Percentiles rank a stretch among this genome's conserved stretches.
phyloP scores from a whole-genome alignment of 2,113 vertebrate species.

The Stercorarius parasiticus region DNA sequence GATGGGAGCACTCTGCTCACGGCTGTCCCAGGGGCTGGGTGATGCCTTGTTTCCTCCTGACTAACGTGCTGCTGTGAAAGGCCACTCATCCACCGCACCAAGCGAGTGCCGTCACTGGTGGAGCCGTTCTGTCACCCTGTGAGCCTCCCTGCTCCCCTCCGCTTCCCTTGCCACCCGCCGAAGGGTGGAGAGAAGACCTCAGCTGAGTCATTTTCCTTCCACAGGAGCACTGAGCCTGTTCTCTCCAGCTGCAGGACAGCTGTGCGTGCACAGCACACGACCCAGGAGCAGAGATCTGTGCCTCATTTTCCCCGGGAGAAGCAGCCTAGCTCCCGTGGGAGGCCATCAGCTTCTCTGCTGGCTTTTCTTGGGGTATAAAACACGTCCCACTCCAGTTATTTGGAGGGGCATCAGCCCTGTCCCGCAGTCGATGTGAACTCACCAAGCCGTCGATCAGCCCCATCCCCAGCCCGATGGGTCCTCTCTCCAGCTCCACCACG shows the following conservation, averaged over 20 bases:
- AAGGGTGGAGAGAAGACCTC: not conserved
- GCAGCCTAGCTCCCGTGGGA: not conserved
- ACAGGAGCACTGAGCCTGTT: not conserved
- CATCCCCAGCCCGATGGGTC: conserved; percentile 92
- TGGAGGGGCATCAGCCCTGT: not conserved
- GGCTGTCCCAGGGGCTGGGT: not conserved
- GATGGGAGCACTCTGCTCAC: not conserved
- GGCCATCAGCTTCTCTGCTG: not conserved
- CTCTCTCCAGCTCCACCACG: conserved; percentile 92
- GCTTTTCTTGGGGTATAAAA: not conserved
- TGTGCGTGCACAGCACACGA: not conserved
- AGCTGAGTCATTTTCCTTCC: not conserved
- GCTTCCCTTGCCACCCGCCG: not conserved
- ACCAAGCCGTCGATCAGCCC: conserved; percentile 95
- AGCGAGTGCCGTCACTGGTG: not conserved
- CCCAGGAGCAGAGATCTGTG: not conserved
- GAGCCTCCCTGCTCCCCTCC: not conserved
- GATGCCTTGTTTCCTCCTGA: conserved; percentile 21
- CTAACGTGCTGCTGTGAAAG: not conserved
- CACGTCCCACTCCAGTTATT: fast-evolving
- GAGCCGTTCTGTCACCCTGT: not conserved
- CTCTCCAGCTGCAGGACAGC: conserved; percentile 22
- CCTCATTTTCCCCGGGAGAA: not conserved
- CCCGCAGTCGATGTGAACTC: not conserved
- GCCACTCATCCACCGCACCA: not conserved